Conservation (phyloP, 2,888 invertebrate species). For the Beris chalybata region DNA sequence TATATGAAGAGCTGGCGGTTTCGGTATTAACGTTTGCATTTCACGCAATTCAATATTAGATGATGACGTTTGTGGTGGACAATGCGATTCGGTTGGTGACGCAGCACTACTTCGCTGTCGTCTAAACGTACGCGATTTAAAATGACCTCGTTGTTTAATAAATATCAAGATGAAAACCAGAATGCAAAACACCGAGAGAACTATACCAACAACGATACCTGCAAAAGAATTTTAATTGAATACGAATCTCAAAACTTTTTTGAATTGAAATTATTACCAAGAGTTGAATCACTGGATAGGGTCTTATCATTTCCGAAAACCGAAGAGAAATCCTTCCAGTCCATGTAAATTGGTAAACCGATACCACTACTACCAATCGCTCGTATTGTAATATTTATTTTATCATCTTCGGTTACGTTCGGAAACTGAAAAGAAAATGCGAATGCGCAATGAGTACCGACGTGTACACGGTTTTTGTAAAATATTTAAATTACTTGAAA, state of each 20-base stretch:
- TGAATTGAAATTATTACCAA: slow-evolving; percentile 41
- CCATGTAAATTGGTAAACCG: slow-evolving; percentile 53
- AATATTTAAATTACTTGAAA: slow-evolving; percentile 34
- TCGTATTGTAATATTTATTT: slow-evolving; percentile 54
- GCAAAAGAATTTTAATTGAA: neutral
- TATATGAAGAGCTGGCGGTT: slow-evolving; percentile 21
- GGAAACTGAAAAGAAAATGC: slow-evolving; percentile 48
- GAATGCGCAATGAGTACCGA: neutral
- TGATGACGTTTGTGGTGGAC: slow-evolving; percentile 36
- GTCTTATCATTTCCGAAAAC: slow-evolving; percentile 43
- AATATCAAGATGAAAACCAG: slow-evolving; percentile 50
- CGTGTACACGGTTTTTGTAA: neutral
- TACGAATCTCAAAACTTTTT: neutral
- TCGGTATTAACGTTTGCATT: slow-evolving; percentile 55
- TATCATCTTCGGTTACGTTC: slow-evolving; percentile 52
- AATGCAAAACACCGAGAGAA: slow-evolving; percentile 50
- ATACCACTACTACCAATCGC: slow-evolving; percentile 54
- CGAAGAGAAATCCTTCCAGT: slow-evolving; percentile 45
- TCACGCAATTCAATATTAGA: slow-evolving; percentile 54
- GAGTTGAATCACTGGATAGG: slow-evolving; percentile 43
- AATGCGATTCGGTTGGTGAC: slow-evolving; percentile 43
- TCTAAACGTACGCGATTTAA: slow-evolving; percentile 46
- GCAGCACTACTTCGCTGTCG: slow-evolving; percentile 41
- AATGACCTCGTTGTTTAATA: slow-evolving; percentile 50
- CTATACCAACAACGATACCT: slow-evolving; percentile 51